Percentiles rank a stretch among this genome's conserved stretches.
Conservation (phyloP, 1,140 invertebrate species). For the Cataglyphis hispanica region DNA sequence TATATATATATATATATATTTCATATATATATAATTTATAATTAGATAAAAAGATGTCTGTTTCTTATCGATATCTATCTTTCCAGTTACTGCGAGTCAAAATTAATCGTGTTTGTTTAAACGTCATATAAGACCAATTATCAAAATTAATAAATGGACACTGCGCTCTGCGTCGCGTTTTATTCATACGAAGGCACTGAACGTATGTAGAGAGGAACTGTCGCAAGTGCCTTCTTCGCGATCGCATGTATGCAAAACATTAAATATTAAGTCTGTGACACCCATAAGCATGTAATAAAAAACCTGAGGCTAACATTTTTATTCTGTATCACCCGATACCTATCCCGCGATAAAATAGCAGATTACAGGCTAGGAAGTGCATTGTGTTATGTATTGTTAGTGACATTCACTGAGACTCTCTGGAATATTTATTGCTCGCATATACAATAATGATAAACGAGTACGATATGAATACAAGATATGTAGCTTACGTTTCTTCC, state of each 20-base stretch:
- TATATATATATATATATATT: no score
- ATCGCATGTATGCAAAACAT: constrained; percentile 42
- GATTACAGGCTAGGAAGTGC: neutral
- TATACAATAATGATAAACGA: neutral
- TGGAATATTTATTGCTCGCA: constrained; percentile 26
- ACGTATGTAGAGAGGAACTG: neutral
- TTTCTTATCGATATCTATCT: constrained; percentile 30
- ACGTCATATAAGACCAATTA: constrained; percentile 1
- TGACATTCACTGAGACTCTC: neutral
- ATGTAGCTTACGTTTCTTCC: neutral
- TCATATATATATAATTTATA: neutral
- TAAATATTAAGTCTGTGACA: constrained; percentile 59
- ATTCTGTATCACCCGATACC: neutral
- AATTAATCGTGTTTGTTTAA: neutral
- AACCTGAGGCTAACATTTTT: constrained; percentile 7
- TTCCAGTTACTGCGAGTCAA: constrained; percentile 17
- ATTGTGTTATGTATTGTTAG: neutral
- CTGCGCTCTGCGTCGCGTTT: neutral
- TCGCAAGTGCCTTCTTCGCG: neutral
- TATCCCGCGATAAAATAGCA: neutral
- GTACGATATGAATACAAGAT: neutral
- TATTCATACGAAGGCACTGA: constrained; percentile 28
- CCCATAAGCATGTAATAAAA: constrained; percentile 4
- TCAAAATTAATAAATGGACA: neutral
- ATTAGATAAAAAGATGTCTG: neutral